phyloP scores from a whole-genome alignment of 2,797 vertebrate genomes.

The Setipinna tenuifilis region DNA sequence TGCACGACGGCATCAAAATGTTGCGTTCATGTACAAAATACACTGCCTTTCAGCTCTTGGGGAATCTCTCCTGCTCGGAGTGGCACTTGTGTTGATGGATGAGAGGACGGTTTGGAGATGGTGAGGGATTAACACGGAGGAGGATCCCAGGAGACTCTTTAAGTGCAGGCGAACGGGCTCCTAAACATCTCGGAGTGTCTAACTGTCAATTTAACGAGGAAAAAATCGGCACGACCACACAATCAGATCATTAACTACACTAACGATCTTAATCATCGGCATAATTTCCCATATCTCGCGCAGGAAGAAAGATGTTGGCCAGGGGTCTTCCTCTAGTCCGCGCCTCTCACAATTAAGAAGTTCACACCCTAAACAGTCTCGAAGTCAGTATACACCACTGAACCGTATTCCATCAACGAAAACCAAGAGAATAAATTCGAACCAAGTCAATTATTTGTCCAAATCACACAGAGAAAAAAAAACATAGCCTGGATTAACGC shows the following conservation, averaged over 20 bases:
- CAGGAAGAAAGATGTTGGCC: slow-evolving; percentile 33
- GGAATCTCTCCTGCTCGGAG: slow-evolving; percentile 66
- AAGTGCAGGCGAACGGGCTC: slow-evolving; percentile 52
- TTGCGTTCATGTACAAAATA: slow-evolving; percentile 63
- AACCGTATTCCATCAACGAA: slow-evolving; percentile 1
- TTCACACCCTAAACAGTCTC: slow-evolving; percentile 3
- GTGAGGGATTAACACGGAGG: slow-evolving; percentile 69
- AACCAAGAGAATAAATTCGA: neutral
- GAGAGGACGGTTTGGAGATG: slow-evolving; percentile 59
- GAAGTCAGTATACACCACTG: neutral
- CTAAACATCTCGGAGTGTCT: slow-evolving; percentile 27
- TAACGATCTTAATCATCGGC: slow-evolving; percentile 65
- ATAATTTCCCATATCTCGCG: slow-evolving; percentile 57
- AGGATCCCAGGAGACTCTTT: slow-evolving; percentile 71
- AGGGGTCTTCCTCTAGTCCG: slow-evolving; percentile 18
- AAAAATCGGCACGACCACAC: slow-evolving; percentile 62
- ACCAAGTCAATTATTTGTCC: neutral
- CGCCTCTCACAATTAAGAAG: slow-evolving; percentile 16
- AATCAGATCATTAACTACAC: slow-evolving; percentile 70
- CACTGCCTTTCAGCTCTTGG: slow-evolving; percentile 67
- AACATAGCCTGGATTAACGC: neutral
- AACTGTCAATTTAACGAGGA: slow-evolving; percentile 55
- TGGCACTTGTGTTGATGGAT: slow-evolving; percentile 76
- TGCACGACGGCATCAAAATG: slow-evolving; percentile 42
- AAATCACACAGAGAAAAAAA: neutral